Base-by-base conservation (phyloP, 2,888 invertebrate species). In the Gari tellinella region DNA sequence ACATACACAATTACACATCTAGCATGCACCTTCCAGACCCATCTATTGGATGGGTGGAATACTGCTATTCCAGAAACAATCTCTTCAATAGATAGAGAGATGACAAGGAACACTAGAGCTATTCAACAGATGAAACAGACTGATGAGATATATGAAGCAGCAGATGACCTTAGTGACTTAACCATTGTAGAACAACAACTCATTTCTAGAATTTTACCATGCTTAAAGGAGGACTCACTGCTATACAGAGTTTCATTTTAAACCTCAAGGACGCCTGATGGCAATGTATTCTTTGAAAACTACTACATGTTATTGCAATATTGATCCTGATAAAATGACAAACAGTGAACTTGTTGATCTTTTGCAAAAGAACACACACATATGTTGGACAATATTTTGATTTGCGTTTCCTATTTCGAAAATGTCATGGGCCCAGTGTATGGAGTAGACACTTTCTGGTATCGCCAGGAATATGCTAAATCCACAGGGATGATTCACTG, bases 401-500 rank as follows among this genome's bases (percentile, higher is more conserved):
- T 52, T 25, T 51, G 8, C 23, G 76, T 37, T n/a, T 60, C 55
- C 12, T 80, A 69, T 62, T 78, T 73, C 23, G 41, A 60, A 31
- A 40, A 51, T 14, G 73, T 77, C 15, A 69, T 80, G 64, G 45
- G 23, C 8, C 68, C 72, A 17, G 72, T 60, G 21, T 70, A 79
- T 62, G 58, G 62, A 12, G 77, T 81, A 23, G 56, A 74, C 31
- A 65, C 57, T 19, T 80, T 67, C 45, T 80, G 80, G 82, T 78
- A 72, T 80, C n/a, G n/a, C n/a, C n/a, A n/a, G n/a, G n/a, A n/a
- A n/a, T n/a, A n/a, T n/a, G n/a, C n/a, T n/a, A n/a, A n/a, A n/a
- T n/a, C 82, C 10, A 57, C 80, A 21, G 76, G 78, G 1, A 78
- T 83, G 78, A 48, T 76, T 19, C 81, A 83, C 43, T 78, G 74